Conservation (phyloP, 2,113 vertebrate genomes). For the Ciconia boyciana region DNA sequence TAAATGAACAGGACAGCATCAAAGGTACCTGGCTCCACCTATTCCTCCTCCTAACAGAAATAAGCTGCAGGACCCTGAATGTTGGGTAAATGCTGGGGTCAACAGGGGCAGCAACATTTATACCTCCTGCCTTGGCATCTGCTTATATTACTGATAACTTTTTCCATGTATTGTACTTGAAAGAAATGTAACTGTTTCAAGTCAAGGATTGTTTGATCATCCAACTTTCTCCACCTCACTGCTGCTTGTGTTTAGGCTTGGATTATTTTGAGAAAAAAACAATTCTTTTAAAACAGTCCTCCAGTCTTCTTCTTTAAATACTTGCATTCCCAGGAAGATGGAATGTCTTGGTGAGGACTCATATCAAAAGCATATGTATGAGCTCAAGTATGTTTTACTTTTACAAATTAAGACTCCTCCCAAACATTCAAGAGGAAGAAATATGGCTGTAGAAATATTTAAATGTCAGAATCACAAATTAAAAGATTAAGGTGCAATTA, state of each 20-base stretch:
- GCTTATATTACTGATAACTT: neutral
- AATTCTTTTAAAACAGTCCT: neutral
- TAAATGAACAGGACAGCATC: neutral
- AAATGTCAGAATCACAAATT: neutral
- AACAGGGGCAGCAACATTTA: neutral
- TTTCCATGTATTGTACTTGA: neutral
- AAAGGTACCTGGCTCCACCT: neutral
- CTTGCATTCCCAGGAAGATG: neutral
- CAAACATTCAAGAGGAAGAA: neutral
- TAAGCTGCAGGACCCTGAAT: neutral
- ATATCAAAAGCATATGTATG: neutral
- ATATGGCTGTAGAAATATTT: neutral
- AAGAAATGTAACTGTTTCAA: neutral
- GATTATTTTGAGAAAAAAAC: neutral
- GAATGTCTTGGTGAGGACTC: neutral
- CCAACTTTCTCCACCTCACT: neutral
- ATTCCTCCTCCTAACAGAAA: neutral
- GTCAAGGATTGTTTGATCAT: neutral
- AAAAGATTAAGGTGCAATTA: neutral
- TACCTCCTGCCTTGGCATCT: neutral
- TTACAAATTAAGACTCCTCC: neutral
- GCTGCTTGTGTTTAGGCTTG: neutral
- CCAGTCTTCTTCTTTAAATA: neutral
- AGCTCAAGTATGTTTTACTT: neutral
- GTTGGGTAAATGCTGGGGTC: neutral